Evolutionary conservation across 2,797 vertebrate species (phyloP), one percentile per base, ranked within the genome.

Genomic region (Synaphobranchus kaupii): DNA sequence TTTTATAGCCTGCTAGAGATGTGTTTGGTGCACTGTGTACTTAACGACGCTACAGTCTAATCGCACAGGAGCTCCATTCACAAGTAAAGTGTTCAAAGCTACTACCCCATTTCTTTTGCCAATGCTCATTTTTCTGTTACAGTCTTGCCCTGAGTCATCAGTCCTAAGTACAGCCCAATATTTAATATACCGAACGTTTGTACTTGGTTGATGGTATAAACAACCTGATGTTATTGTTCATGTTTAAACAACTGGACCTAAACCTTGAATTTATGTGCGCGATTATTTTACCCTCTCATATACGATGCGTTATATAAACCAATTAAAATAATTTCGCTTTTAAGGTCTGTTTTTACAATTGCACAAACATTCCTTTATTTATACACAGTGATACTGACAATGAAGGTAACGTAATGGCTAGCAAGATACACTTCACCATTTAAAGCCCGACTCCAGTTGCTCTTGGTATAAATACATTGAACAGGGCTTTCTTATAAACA

Each of bases 381-480:
- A 28, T 88, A 84, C 56, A 47, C 84, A 84, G 28, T 80, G 87
- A 87, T 58, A 82, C 81, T 83, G 81, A 85, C 47, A 66, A 71
- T 22, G 20, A 39, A 31, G 52, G 52, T 73, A 84, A 73, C 22
- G 81, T 34, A 73, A 87, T 39, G 48, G 56, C 48, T 2, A 58
- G 8, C 73, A 39, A 28, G 84, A 88, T 86, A 68, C 81, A 54
- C 86, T 89, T 86, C 3, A 86, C 89, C 87, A 85, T 92, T 93
- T 90, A 88, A 34, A 86, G 83, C 92, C 87, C 93, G 91, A 93
- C 92, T 10, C 92, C 91, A 7, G 93, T 92, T 92, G 93, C 87
- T 73, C 89, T 91, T 91, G 89, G 88, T 87, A 90, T 91, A 93
- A 94, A 94, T 91, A 93, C 89, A 88, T 56, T 0, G 39, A 88